Base-by-base conservation (phyloP, 2,888 invertebrate genomes). In the Andrena chrysosceles region DNA sequence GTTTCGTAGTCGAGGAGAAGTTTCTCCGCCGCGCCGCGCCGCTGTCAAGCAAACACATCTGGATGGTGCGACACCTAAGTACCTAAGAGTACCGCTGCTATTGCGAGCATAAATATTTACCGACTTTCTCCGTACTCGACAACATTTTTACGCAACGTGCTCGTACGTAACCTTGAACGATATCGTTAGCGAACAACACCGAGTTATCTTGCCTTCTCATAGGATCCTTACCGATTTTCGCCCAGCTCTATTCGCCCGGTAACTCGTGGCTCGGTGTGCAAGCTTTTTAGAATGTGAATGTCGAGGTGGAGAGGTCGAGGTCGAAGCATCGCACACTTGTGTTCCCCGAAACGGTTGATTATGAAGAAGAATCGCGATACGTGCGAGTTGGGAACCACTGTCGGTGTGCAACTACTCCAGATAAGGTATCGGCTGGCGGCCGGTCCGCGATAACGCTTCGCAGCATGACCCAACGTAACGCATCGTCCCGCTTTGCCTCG, bases 381-480 rank as follows among this genome's bases (percentile, higher is more conserved):
- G 33, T 4, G 13, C 20, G 20, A 75, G 89, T 86, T 93, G 93
- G 91, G 92, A 92, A 86, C 89, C 93, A 81, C 92, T 93, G 93
- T 77, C 49, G 66, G 81, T 87, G 87, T 90, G 92, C 91, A 93
- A 93, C 92, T 93, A 92, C 92, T 93, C 87, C 90, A 93, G 93
- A 93, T 93, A 93, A 93, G 92, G 89, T 93, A 93, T 93, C 92
- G 92, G 91, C 80, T 82, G 85, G 86, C 79, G 87, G 89, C 79
- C 87, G 87, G 75, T 75, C 81, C 67, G 90, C 91, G 92, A 92
- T 93, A 93, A 89, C 91, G 89, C 87, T 89, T 90, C 87, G 87
- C 88, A 89, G 87, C 85, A 87, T 85, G 90, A 83, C 85, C 83
- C 83, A 79, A 88, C 87, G 85, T 85, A 85, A 88, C 83, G 88